phyloP scores from a whole-genome alignment of 2,888 invertebrate genomes.

The Hoplodrina ambigua region DNA sequence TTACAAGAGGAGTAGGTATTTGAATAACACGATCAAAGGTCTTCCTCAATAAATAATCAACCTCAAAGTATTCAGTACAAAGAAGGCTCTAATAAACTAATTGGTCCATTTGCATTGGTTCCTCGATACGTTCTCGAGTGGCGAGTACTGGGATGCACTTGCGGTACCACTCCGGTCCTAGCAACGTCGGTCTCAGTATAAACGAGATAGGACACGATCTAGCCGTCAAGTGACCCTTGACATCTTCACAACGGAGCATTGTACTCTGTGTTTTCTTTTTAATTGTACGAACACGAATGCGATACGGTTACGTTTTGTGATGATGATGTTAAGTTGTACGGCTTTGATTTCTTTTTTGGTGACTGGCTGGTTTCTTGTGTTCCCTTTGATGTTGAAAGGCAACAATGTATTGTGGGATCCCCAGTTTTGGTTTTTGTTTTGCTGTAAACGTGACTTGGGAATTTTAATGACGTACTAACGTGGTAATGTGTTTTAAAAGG shows the following conservation, averaged over 20 bases:
- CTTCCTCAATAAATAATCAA: not conserved
- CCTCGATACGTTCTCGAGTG: constrained; percentile 58
- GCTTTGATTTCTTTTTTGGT: constrained; percentile 21
- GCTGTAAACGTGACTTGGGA: constrained; percentile 1
- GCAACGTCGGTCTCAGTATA: constrained; percentile 71
- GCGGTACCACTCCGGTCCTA: constrained; percentile 67
- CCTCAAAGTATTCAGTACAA: constrained; percentile 28
- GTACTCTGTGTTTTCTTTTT: constrained; percentile 76
- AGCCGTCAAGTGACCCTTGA: constrained; percentile 78
- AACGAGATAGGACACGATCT: constrained; percentile 85
- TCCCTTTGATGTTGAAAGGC: constrained; percentile 24
- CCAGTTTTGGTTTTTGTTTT: constrained; percentile 7
- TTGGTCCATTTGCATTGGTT: constrained; percentile 66
- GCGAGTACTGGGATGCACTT: constrained; percentile 67
- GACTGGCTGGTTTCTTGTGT: constrained; percentile 15
- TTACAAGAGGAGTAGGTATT: too few species aligned
- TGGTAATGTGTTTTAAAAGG: not conserved
- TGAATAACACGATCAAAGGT: too few species aligned
- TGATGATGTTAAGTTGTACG: constrained; percentile 37
- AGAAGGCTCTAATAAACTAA: constrained; percentile 63
- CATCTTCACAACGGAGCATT: constrained; percentile 73
- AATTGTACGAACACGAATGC: constrained; percentile 64
- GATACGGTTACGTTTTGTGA: constrained; percentile 54
- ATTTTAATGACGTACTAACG: constrained; percentile 30
- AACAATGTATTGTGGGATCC: constrained; percentile 6